phyloP scores from a whole-genome alignment of 1,140 invertebrate species.

The Oreohelix idahoensis region DNA sequence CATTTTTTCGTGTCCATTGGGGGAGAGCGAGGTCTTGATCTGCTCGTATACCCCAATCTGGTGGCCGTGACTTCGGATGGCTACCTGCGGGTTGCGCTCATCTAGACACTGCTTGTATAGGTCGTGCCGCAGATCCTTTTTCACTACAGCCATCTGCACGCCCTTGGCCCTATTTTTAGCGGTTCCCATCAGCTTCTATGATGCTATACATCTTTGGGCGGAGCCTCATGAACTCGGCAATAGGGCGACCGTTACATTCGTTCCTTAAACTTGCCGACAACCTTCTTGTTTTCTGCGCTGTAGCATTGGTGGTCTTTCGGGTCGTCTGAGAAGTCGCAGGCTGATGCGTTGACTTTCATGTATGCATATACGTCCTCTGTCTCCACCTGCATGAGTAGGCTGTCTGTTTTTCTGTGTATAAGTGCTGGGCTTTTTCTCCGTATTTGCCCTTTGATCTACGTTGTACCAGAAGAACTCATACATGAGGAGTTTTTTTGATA shows the following conservation, averaged over 20 bases:
- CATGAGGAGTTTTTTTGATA: conserved; percentile 57
- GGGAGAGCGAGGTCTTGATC: neutral
- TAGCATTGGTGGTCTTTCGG: neutral
- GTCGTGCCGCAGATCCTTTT: neutral
- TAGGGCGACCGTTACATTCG: conserved; percentile 69
- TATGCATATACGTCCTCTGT: conserved; percentile 60
- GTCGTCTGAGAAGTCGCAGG: conserved; percentile 30
- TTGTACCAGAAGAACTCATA: conserved; percentile 66
- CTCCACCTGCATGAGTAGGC: conserved; percentile 68
- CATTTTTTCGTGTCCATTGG: neutral
- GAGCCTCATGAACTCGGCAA: conserved; percentile 71
- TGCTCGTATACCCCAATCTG: neutral
- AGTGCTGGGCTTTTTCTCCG: conserved; percentile 50
- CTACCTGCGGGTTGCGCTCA: neutral
- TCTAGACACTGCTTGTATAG: neutral
- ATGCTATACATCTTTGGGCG: conserved; percentile 69
- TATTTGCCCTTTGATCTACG: conserved; percentile 49
- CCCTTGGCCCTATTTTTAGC: neutral
- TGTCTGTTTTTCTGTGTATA: conserved; percentile 73
- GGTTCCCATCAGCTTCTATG: neutral
- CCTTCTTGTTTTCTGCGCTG: conserved; percentile 70
- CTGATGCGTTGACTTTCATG: conserved; percentile 48
- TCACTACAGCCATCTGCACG: neutral
- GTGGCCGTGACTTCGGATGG: neutral
- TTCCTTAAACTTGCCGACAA: conserved; percentile 74